phyloP scores from a whole-genome alignment of 2,113 vertebrate species.

The Bettongia penicillata region DNA sequence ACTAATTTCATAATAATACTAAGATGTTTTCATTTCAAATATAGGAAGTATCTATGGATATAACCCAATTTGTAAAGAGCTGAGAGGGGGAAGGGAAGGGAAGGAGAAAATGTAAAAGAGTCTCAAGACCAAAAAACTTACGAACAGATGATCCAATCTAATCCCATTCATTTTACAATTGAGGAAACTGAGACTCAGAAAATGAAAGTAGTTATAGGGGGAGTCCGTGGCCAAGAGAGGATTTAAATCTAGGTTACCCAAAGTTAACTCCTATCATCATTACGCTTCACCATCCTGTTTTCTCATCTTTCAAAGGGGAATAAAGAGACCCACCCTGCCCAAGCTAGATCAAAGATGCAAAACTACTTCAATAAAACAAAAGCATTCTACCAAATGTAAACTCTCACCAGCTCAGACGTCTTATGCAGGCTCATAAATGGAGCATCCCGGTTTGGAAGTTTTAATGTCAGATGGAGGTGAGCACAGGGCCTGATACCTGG shows the following conservation, averaged over 20 bases:
- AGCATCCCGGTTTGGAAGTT: neutral
- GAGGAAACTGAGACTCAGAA: neutral
- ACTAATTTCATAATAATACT: neutral
- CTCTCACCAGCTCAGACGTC: neutral
- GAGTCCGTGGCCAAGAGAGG: neutral
- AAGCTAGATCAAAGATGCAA: neutral
- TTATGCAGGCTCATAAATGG: neutral
- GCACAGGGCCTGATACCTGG: neutral
- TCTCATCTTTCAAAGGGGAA: neutral
- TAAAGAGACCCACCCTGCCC: too few relatives aligned
- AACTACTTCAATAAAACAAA: neutral
- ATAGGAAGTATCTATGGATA: neutral
- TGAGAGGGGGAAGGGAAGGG: too few relatives aligned
- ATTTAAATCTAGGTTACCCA: neutral
- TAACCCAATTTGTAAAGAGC: neutral
- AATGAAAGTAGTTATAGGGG: neutral
- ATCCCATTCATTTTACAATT: neutral
- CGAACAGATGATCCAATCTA: neutral
- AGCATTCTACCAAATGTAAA: neutral
- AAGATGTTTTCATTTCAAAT: neutral
- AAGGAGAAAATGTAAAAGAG: neutral
- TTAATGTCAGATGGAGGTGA: neutral
- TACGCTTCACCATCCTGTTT: neutral
- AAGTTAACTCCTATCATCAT: neutral
- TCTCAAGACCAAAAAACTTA: neutral